Evolutionary conservation across 2,888 invertebrate genomes (phyloP).

Genomic region (Bombylius discolor): DNA sequence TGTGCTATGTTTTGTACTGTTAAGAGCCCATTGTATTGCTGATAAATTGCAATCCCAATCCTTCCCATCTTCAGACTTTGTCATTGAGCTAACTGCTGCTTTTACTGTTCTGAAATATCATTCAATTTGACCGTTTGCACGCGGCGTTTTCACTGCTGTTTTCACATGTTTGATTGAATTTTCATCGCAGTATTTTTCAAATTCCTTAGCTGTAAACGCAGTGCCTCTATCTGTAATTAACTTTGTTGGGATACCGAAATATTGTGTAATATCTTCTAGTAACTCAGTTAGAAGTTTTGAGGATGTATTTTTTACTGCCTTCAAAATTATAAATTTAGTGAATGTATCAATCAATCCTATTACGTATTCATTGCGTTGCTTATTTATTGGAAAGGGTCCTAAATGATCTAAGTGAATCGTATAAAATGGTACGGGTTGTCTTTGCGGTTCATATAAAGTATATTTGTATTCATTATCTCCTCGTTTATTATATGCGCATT

Average conservation of each 20-base stretch:
- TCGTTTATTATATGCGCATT: too few relatives aligned
- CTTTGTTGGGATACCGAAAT: not conserved
- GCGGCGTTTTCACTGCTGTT: not conserved
- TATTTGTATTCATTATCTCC: too few relatives aligned
- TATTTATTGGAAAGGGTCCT: not conserved
- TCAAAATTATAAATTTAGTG: not conserved
- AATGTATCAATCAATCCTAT: not conserved
- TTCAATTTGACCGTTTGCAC: slow-evolving; percentile 2
- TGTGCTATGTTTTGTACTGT: not conserved
- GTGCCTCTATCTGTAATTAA: not conserved
- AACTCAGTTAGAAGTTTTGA: not conserved
- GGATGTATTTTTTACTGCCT: not conserved
- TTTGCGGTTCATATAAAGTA: too few relatives aligned
- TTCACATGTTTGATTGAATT: not conserved
- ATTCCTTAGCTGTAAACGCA: not conserved
- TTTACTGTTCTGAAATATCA: too few relatives aligned
- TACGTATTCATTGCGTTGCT: not conserved
- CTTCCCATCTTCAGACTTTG: too few relatives aligned
- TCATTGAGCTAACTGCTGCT: too few relatives aligned
- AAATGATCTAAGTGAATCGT: too few relatives aligned
- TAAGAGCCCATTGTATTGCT: slow-evolving; percentile 2
- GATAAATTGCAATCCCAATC: slow-evolving; percentile 2
- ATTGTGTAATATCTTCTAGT: not conserved
- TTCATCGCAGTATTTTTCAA: not conserved
- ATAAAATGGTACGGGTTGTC: too few relatives aligned